Evolutionary conservation across 2,797 vertebrate genomes (phyloP), one percentile per base, ranked within the genome.

Genomic region (Leptodactylus fallax): DNA sequence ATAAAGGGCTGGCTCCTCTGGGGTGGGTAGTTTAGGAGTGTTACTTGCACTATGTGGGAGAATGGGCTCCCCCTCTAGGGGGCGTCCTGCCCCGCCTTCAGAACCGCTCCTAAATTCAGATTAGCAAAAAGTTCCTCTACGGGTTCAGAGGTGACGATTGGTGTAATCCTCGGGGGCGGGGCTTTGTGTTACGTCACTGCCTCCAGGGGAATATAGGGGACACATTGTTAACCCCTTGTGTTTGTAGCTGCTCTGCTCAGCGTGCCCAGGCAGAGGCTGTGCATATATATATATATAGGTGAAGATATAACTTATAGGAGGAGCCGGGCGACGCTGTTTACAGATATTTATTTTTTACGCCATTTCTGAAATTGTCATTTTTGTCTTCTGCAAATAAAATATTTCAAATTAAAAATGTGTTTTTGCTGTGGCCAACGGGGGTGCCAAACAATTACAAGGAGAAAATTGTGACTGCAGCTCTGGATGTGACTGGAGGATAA

Each of bases 41-140:
- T 23, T 58, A 53, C 60, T 81, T 74, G 86, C 86, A 81, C 79
- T 81, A 61, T 14, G 23, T 27, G 78, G 53, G 78, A 4, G 79
- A 55, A 58, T 6, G 17, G 27, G 63, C 56, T 14, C 13, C 6
- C 17, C 53, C 51, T 78, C 13, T 71, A 36, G 65, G 63, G 13
- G 65, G 27, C 16, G 7, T 45, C 19, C 81, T 49, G 1, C 49
- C 65, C 9, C 0, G 61, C 16, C 49, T 83, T 71, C 45, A 49
- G 2, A 49, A 81, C 6, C 8, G 14, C 60, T 81, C 45, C 80
- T 25, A 51, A 0, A 49, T 49, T 36, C 36, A 36, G 36, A 36
- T 36, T 36, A 2, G 36, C 36, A 36, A 36, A 36, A 36, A 36
- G 36, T 36, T 36, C 36, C 1, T 36, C 36, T 36, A 36, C 36